Evolutionary conservation across 2,888 invertebrate genomes (phyloP).

Genomic region (Cistogaster globosa): DNA sequence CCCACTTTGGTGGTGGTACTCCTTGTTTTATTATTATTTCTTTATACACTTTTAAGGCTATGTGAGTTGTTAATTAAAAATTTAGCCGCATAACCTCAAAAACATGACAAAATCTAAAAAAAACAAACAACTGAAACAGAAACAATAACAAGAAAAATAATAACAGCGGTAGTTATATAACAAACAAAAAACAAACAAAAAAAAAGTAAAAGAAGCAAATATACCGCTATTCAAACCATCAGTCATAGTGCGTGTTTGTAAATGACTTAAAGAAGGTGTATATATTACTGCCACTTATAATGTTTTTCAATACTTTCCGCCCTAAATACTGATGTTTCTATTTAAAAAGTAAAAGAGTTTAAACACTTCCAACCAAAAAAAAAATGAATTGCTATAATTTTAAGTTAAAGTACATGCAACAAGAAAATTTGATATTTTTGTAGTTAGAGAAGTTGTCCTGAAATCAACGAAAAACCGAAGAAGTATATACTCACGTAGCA

Average conservation of each 20-base stretch:
- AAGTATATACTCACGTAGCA: too few species aligned
- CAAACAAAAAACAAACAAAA: background rate
- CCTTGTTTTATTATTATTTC: conserved; percentile 8
- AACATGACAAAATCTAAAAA: conserved; percentile 54
- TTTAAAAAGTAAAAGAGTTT: background rate
- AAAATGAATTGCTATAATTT: conserved; percentile 25
- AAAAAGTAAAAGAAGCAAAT: conserved; percentile 29
- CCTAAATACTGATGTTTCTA: conserved; percentile 12
- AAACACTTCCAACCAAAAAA: background rate
- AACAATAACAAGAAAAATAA: conserved; percentile 19
- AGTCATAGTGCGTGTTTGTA: background rate
- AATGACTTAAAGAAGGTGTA: conserved; percentile 6
- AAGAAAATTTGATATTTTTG: background rate
- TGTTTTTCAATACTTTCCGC: conserved; percentile 17
- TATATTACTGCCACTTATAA: conserved; percentile 19
- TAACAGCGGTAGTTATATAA: conserved; percentile 1
- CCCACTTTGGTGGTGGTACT: conserved; percentile 15
- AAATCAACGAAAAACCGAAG: too few species aligned
- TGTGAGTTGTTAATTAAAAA: conserved; percentile 65
- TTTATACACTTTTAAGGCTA: conserved; percentile 21
- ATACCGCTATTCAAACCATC: conserved; percentile 26
- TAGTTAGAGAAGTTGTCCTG: background rate
- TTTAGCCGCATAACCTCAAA: conserved; percentile 67
- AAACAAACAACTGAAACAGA: conserved; percentile 3
- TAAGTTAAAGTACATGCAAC: conserved; percentile 35